Conservation (phyloP, 2,113 vertebrate genomes). For the Polyodon spathula region DNA sequence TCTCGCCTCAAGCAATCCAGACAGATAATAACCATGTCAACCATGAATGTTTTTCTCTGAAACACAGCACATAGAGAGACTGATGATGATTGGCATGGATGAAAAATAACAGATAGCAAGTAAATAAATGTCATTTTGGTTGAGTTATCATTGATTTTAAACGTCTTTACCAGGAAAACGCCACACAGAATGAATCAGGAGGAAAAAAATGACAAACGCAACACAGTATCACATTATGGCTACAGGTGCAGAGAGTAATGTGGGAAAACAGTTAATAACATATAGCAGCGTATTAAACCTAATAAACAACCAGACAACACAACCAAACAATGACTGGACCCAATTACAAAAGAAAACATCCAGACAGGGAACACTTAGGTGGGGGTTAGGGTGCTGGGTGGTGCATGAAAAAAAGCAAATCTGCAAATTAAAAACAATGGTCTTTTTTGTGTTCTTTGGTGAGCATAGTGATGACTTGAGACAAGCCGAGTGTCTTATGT, state of each 20-base stretch:
- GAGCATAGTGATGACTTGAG: no score
- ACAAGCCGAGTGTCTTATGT: no score
- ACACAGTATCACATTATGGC: conserved; percentile 40
- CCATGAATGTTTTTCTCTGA: no score
- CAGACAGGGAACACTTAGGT: conserved; percentile 44
- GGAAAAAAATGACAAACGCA: conserved; percentile 63
- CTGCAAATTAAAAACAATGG: conserved; percentile 1
- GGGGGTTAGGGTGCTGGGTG: conserved; percentile 23
- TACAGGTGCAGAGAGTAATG: conserved; percentile 59
- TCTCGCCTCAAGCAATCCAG: no score
- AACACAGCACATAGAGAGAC: no score
- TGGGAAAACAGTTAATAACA: conserved; percentile 59
- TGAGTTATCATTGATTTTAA: no score
- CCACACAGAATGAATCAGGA: conserved; percentile 20
- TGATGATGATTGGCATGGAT: no score
- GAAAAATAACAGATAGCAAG: no score
- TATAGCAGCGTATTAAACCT: conserved; percentile 19
- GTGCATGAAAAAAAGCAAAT: conserved; percentile 21
- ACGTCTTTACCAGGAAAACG: no score
- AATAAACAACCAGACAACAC: conserved; percentile 33
- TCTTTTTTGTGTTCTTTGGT: no score
- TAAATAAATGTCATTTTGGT: no score
- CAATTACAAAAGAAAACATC: conserved; percentile 38
- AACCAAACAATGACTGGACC: conserved; percentile 32
- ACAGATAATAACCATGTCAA: no score